These are phyloP conservation scores for Mastomys coucha DNA, from an alignment of 2,113 vertebrate genomes.

Conservation along the genomic window DNA sequence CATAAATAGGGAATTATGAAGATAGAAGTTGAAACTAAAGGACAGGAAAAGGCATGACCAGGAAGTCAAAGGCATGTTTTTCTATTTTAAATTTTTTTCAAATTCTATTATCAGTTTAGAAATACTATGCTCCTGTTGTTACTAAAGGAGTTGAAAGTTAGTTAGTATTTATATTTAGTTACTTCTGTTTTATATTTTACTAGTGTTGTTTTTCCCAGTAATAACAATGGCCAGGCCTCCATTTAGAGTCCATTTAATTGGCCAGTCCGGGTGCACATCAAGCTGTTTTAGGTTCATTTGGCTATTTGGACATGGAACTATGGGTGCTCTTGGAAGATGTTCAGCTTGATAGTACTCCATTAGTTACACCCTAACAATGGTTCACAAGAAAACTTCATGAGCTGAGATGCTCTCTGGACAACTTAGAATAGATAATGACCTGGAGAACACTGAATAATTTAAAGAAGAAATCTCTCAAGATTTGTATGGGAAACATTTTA, in stretches of 20 bases:
- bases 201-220: neutral
- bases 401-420: neutral
- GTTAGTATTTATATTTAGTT: constrained; percentile 1
- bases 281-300: neutral
- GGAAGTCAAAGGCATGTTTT: neutral
- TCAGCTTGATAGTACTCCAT: neutral
- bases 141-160: neutral
- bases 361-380: neutral
- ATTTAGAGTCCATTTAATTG: constrained; percentile 22
- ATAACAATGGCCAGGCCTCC: neutral
- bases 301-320: neutral
- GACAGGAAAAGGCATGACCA: constrained; percentile 66
- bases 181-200: neutral
- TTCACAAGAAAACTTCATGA: neutral
- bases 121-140: neutral
- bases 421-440: neutral
- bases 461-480: neutral
- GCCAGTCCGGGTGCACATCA: neutral
- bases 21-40: constrained; percentile 75
- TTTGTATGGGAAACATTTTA: neutral
- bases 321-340: neutral
- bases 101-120: constrained; percentile 57
- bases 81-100: neutral
- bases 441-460: constrained; percentile 13
- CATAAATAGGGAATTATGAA: constrained; percentile 77